A percentile compares a stretch with the other conserved stretches of the same genome.
Conservation (phyloP, 2,113 vertebrate species). For the Crotalus viridis region DNA sequence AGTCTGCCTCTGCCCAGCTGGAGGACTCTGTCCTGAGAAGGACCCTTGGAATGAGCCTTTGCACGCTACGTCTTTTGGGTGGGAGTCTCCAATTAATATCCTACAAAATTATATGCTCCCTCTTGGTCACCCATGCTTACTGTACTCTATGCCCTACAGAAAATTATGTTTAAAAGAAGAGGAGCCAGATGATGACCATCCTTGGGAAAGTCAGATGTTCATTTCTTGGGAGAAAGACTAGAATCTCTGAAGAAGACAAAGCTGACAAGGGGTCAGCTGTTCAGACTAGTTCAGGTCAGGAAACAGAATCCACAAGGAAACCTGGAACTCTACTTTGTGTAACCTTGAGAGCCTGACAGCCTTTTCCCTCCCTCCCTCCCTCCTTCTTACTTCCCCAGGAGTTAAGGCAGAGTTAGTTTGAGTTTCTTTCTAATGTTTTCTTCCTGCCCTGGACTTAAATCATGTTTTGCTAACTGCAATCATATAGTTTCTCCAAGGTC, state of each 20-base stretch:
- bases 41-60: background rate
- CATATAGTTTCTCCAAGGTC: background rate
- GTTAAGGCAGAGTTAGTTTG: background rate
- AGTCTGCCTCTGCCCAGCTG: background rate
- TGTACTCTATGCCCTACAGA: accelerated
- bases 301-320: background rate
- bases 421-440: background rate
- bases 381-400: background rate
- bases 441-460: background rate
- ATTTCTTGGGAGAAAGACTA: background rate
- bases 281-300: background rate
- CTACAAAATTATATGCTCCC: background rate
- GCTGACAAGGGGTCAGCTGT: background rate
- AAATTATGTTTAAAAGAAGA: background rate
- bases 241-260: background rate
- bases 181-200: background rate
- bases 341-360: background rate
- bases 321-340: background rate
- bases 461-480: background rate
- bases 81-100: background rate
- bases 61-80: background rate
- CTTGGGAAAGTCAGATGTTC: background rate
- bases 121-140: background rate
- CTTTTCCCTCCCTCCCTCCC: background rate
- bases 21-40: background rate